Evolutionary conservation across 2,113 vertebrate species (phyloP).

Genomic region (Eptatretus burgeri): DNA sequence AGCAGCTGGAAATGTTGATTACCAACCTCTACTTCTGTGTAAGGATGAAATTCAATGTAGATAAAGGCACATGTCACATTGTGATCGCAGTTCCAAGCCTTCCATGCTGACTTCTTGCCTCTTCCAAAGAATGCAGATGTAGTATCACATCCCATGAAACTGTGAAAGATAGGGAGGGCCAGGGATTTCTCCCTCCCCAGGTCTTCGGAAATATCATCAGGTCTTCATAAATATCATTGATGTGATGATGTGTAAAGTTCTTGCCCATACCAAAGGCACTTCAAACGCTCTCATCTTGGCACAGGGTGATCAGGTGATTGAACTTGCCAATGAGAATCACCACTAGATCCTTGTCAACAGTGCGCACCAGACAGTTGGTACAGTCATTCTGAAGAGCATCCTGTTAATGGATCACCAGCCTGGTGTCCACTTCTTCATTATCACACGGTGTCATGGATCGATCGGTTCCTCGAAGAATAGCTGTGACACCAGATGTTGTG

Average conservation of each 20-base stretch:
- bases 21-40: not conserved
- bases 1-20: not conserved
- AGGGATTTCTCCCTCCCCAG: not conserved
- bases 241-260: slow-evolving; percentile 2
- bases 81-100: not conserved
- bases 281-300: not conserved
- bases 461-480: not conserved
- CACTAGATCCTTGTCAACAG: not conserved
- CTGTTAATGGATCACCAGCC: not conserved
- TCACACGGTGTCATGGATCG: not conserved
- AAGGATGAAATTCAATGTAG: not conserved
- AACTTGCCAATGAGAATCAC: not conserved
- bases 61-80: not conserved
- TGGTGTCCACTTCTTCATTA: not conserved
- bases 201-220: not conserved
- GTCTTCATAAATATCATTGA: not conserved
- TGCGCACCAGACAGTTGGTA: slow-evolving; percentile 3
- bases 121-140: slow-evolving; percentile 1
- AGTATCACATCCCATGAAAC: not conserved
- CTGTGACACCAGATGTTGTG: too few relatives aligned
- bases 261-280: not conserved
- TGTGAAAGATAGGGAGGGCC: not conserved
- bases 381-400: not conserved
- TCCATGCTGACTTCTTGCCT: not conserved
- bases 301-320: not conserved